Evolutionary conservation across 2,888 invertebrate genomes (phyloP), one percentile per base, ranked within the genome.

Genomic region (Hymenopus coronatus): DNA sequence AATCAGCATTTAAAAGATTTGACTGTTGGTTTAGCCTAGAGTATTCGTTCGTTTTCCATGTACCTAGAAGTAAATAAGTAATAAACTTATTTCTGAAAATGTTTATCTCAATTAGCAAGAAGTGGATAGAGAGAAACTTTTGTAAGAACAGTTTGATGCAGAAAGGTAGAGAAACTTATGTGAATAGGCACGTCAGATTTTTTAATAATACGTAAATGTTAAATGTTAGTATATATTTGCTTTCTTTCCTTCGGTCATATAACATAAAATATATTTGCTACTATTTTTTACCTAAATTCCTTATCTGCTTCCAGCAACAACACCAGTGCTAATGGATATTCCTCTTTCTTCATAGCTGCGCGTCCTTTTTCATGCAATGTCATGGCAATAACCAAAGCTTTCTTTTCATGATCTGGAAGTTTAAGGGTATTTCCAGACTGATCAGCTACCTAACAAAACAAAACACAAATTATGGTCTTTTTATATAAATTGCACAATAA

Each of bases 241-340:
- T 40, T 40, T 70, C 54, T 70, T 25, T 70, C 25, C 20, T 20
- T 6, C 20, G 0, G 20, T 3, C 54, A 20, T 3, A 20, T 20
- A 8, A 12, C 3, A 54, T 46, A 87, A n/a, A 85, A n/a, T 14
- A 54, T 40, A 20, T 46, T 54, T 40, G 15, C 0, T 46, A 1
- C 15, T 12, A 4, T n/a, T 82, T 91, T 91, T 91, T 92, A 96
- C 94, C 94, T 94, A 92, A 96, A 96, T 92, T 96, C 96, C 84
- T 95, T 94, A 91, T 98, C 97, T 0, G 97, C 97, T 92, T 97
- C 97, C 28, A 97, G 93, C 28, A 97, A 94, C 90, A 97, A 94
- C 9, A 97, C 94, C 12, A 98, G 92, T 0, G 97, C 97, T 28
- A 96, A 95, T 0, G 96, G 94, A 91, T 95, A 96, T 91, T 97